These are phyloP conservation scores for Lepidothrix coronata DNA, from an alignment of 2,113 vertebrate species.

Conservation along the genomic window DNA sequence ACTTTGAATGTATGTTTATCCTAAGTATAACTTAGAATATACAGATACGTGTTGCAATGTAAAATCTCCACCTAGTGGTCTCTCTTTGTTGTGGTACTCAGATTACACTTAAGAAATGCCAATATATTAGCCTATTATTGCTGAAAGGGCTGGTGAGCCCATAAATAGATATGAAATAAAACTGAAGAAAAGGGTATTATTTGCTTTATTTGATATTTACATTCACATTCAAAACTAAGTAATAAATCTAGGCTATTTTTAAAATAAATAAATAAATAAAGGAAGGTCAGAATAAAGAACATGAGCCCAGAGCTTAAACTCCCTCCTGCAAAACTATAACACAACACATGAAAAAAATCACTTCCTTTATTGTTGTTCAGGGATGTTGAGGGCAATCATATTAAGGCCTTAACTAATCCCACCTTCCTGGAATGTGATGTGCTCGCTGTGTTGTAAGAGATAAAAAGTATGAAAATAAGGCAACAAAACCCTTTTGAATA, in stretches of 20 bases:
- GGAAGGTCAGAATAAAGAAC: background rate
- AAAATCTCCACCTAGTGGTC: background rate
- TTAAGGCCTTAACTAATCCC: slow-evolving; percentile 74
- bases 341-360: background rate
- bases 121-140: background rate
- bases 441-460: slow-evolving; percentile 80
- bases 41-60: background rate
- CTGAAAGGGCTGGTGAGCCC: background rate
- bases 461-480: background rate
- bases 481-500: background rate
- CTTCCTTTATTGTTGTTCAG: slow-evolving; percentile 51
- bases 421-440: slow-evolving; percentile 74
- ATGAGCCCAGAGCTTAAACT: background rate
- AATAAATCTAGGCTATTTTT: background rate
- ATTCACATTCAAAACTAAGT: background rate
- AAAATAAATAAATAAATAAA: background rate
- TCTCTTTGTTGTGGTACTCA: background rate
- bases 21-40: background rate
- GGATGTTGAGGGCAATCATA: slow-evolving; percentile 79
- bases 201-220: background rate
- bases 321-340: background rate
- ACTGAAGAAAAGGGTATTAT: background rate
- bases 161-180: background rate
- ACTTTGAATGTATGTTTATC: background rate
- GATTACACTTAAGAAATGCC: background rate